Conservation (phyloP, 1,140 invertebrate species). For the Schlechtendalia chinensis region DNA sequence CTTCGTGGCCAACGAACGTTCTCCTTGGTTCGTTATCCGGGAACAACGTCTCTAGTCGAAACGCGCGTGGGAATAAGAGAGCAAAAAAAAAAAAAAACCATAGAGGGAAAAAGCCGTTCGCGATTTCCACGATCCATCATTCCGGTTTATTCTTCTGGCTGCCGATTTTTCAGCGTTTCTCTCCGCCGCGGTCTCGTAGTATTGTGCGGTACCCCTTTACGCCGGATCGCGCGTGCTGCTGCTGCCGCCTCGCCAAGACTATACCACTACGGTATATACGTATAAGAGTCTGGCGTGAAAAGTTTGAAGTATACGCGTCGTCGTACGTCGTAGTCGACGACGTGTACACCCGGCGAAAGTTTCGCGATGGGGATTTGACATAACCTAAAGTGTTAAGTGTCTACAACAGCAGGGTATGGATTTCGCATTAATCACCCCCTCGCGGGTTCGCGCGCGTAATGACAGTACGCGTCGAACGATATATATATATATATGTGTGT, state of each 20-base stretch:
- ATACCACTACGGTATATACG: not conserved
- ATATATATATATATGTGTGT: no score
- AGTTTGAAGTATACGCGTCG: conserved; percentile 41
- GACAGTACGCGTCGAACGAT: conserved; percentile 16
- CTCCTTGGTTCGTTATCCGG: no score
- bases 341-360: conserved; percentile 10
- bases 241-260: no score
- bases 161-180: conserved; percentile 34
- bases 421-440: conserved; percentile 49
- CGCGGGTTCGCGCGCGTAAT: not conserved
- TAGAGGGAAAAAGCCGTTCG: not conserved
- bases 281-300: conserved; percentile 35
- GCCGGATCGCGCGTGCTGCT: not conserved
- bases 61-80: not conserved
- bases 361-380: conserved; percentile 40
- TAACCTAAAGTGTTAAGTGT: conserved; percentile 42
- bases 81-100: not conserved
- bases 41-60: conserved; percentile 7
- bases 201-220: not conserved
- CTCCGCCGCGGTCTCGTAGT: not conserved
- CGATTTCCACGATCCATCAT: conserved; percentile 41
- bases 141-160: conserved; percentile 32
- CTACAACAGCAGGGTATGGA: conserved; percentile 33
- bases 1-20: no score
- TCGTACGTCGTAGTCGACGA: not conserved